Conservation (phyloP, 2,113 vertebrate genomes). For the Oryzias celebensis region DNA sequence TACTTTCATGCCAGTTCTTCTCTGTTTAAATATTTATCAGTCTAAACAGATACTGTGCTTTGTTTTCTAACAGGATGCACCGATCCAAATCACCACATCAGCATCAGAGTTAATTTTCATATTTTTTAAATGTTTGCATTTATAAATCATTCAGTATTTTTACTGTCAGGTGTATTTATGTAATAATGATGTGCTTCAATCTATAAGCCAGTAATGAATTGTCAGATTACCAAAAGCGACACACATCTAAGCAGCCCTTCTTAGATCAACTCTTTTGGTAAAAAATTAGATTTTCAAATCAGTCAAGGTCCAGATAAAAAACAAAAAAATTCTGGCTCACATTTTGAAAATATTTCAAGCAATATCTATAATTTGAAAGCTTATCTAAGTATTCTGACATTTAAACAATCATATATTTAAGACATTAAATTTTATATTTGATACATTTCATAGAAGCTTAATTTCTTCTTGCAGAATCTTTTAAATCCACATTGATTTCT, state of each 20-base stretch:
- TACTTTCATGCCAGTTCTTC: slow-evolving; percentile 40
- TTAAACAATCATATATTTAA: no score
- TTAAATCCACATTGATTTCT: no score
- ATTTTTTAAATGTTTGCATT: neutral
- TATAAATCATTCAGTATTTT: neutral
- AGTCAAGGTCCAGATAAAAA: no score
- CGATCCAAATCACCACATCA: neutral
- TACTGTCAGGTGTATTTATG: neutral
- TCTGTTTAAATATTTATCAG: slow-evolving; percentile 37
- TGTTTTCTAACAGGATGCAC: slow-evolving; percentile 11
- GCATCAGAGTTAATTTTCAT: neutral
- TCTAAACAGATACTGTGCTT: slow-evolving; percentile 14
- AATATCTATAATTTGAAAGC: no score
- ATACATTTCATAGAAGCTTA: no score
- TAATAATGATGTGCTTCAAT: neutral
- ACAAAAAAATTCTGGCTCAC: no score
- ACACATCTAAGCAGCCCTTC: neutral
- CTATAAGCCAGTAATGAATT: neutral
- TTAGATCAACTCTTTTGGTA: no score
- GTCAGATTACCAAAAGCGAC: neutral
- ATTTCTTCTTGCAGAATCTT: no score
- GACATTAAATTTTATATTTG: no score
- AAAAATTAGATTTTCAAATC: no score
- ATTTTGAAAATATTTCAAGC: no score
- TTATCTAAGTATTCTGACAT: no score